Percentiles rank a stretch among this genome's conserved stretches.
These are phyloP conservation scores for Zhuqinia jingwanae DNA, from an alignment of 2,888 invertebrate genomes.

Conservation along the genomic window DNA sequence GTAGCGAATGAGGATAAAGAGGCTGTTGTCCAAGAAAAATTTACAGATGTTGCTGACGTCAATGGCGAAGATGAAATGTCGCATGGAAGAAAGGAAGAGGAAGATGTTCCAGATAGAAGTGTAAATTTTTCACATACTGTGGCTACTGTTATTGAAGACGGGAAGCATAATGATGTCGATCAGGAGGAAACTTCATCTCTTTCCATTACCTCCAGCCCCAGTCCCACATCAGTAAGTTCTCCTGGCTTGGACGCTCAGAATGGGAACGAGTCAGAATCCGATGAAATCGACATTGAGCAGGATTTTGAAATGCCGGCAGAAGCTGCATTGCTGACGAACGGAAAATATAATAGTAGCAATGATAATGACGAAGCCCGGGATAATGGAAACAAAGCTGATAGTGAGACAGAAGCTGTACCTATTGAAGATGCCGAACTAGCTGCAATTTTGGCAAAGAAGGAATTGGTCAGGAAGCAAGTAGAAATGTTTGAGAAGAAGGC, in stretches of 20 bases:
- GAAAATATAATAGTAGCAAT: slow-evolving; percentile 19
- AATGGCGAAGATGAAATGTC: background rate
- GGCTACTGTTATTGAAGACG: slow-evolving; percentile 22
- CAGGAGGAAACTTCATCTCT: background rate
- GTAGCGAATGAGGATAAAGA: background rate
- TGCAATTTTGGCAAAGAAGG: slow-evolving; percentile 54
- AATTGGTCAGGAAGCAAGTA: slow-evolving; percentile 57
- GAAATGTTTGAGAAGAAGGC: slow-evolving; percentile 65
- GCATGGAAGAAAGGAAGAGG: background rate
- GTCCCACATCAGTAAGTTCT: background rate
- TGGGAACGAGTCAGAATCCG: slow-evolving; percentile 50
- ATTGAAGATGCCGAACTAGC: slow-evolving; percentile 33
- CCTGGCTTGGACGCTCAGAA: slow-evolving; percentile 1
- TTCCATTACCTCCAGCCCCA: background rate
- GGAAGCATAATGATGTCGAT: background rate
- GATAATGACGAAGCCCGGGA: slow-evolving; percentile 42
- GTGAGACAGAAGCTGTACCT: no score
- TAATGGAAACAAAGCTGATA: background rate
- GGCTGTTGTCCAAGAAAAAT: slow-evolving; percentile 6
- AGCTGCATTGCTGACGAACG: slow-evolving; percentile 6
- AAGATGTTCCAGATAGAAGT: slow-evolving; percentile 42
- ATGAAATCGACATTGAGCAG: slow-evolving; percentile 55
- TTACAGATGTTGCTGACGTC: slow-evolving; percentile 7
- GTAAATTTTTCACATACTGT: slow-evolving; percentile 9
- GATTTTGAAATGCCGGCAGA: slow-evolving; percentile 41